These are phyloP conservation scores for Lates japonicus DNA, from an alignment of 2,797 vertebrate species.

Conservation along the genomic window DNA sequence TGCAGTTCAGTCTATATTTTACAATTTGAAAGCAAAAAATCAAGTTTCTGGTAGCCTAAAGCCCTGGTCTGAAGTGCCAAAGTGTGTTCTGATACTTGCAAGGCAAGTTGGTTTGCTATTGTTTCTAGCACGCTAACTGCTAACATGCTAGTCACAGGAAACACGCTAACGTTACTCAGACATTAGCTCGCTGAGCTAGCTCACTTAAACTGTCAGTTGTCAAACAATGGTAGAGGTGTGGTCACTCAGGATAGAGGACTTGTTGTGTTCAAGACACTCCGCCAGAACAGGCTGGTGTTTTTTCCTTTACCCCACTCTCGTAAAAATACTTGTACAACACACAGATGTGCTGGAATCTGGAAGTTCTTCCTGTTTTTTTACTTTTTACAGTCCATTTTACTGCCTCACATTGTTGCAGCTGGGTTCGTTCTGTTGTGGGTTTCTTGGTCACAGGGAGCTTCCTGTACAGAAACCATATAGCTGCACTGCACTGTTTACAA, in stretches of 20 bases:
- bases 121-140: not conserved
- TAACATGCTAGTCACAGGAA: too few species aligned
- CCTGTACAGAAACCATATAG: conserved; percentile 19
- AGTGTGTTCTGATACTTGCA: not conserved
- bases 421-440: conserved; percentile 9
- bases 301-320: not conserved
- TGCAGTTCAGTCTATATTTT: not conserved
- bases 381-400: conserved; percentile 53
- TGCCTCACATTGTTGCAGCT: conserved; percentile 37
- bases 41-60: not conserved
- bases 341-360: conserved; percentile 36
- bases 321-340: conserved; percentile 46
- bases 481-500: not conserved
- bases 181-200: too few species aligned
- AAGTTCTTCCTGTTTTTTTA: conserved; percentile 52
- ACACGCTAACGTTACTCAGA: too few species aligned
- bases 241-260: too few species aligned
- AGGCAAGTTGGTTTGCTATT: not conserved
- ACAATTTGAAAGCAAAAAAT: not conserved
- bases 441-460: conserved; percentile 21
- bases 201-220: too few species aligned
- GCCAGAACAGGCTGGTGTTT: not conserved
- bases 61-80: not conserved
- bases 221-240: too few species aligned
- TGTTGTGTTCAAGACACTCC: not conserved